Evolutionary conservation across 2,113 vertebrate species (phyloP).

Genomic region (Nothobranchius furzeri): DNA sequence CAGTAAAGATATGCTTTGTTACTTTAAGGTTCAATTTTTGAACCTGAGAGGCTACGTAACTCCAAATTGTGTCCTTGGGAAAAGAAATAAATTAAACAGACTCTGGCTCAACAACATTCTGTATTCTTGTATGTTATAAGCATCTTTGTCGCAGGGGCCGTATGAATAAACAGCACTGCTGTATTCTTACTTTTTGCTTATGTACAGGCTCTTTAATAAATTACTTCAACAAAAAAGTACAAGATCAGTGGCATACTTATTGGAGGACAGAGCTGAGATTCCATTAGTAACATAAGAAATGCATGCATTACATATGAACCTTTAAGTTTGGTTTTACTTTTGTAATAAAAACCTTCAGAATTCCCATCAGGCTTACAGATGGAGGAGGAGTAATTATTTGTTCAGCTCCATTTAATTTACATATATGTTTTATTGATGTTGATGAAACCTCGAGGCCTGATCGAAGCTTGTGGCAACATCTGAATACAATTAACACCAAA

Average conservation of each 20-base stretch:
- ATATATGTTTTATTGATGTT: background rate
- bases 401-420: background rate
- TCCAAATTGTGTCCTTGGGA: too few species aligned
- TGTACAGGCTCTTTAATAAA: slow-evolving; percentile 43
- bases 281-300: background rate
- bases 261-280: slow-evolving; percentile 5
- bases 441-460: background rate
- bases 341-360: background rate
- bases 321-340: background rate
- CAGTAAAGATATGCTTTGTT: too few species aligned
- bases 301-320: background rate
- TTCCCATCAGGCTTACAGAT: background rate
- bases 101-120: too few species aligned
- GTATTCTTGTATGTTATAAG: slow-evolving; percentile 2
- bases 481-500: background rate
- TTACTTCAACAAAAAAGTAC: slow-evolving; percentile 59
- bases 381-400: background rate
- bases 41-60: too few species aligned
- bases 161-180: slow-evolving; percentile 18
- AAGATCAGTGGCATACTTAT: slow-evolving; percentile 39
- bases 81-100: too few species aligned
- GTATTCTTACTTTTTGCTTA: slow-evolving; percentile 25
- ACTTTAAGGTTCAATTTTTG: too few species aligned
- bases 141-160: slow-evolving; percentile 46
- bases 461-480: background rate